Evolutionary conservation across 2,113 vertebrate genomes (phyloP).

Genomic region (Leucoraja erinaceus): DNA sequence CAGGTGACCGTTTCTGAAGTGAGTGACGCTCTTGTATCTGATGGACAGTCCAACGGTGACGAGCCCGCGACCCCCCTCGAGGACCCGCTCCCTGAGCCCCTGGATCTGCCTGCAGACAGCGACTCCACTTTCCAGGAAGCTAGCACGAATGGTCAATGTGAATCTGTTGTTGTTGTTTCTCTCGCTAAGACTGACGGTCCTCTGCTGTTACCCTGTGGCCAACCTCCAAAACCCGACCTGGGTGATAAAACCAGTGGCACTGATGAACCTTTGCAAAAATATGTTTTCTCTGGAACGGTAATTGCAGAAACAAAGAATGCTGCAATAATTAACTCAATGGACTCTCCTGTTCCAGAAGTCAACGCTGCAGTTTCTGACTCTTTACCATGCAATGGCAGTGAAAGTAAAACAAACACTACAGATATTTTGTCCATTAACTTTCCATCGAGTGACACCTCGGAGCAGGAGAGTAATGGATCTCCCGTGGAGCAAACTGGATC

Average conservation of each 20-base stretch:
- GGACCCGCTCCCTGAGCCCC: background rate
- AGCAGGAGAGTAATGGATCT: background rate
- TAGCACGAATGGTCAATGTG: constrained; percentile 2
- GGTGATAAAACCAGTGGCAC: background rate
- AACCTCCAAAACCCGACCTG: background rate
- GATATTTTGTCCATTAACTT: background rate
- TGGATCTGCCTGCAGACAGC: background rate
- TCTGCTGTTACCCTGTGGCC: background rate
- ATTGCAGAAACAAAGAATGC: constrained; percentile 16
- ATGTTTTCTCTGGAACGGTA: constrained; percentile 11
- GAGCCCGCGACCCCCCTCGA: background rate
- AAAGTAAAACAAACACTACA: constrained; percentile 16
- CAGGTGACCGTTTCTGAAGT: constrained; percentile 7
- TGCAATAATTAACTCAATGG: background rate
- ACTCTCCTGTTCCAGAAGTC: background rate
- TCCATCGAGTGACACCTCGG: background rate
- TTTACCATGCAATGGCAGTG: constrained; percentile 19
- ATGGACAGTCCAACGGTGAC: background rate
- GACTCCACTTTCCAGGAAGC: background rate
- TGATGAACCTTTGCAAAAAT: background rate
- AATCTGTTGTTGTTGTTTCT: background rate
- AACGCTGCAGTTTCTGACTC: background rate
- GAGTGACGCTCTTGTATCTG: background rate
- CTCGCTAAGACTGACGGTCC: background rate
- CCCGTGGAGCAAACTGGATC: background rate